Percentiles rank a stretch among this genome's conserved stretches.
Evolutionary conservation across 2,113 vertebrate species (phyloP).

Genomic region (Gavialis gangeticus): DNA sequence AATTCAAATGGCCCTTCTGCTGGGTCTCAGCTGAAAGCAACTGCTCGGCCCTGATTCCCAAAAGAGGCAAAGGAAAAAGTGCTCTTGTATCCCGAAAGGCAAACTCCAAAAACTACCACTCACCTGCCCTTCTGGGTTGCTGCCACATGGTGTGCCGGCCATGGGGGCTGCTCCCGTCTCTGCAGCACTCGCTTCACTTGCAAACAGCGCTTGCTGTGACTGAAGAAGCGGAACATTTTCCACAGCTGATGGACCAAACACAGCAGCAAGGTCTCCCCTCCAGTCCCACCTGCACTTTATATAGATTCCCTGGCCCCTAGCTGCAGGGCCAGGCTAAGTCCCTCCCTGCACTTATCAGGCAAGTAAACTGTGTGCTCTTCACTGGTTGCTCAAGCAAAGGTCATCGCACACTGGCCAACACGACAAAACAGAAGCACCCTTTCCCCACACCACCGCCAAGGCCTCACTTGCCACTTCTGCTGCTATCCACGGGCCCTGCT

Average conservation of each 20-base stretch:
- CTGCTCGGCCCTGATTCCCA: background rate
- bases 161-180: background rate
- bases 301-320: slow-evolving; percentile 22
- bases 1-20: background rate
- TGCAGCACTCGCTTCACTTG: background rate
- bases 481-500: background rate
- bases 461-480: background rate
- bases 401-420: background rate
- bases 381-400: slow-evolving; percentile 73
- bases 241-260: background rate
- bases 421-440: background rate
- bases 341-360: slow-evolving; percentile 61
- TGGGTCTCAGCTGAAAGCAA: background rate
- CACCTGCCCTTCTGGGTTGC: slow-evolving; percentile 57
- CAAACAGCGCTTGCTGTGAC: background rate
- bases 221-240: slow-evolving; percentile 76
- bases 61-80: background rate
- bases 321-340: background rate
- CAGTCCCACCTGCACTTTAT: slow-evolving; percentile 43
- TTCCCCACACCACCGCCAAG: background rate
- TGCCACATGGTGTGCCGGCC: background rate
- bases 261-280: accelerated
- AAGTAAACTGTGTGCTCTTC: background rate
- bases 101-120: background rate
- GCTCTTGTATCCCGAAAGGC: background rate